phyloP scores from a whole-genome alignment of 2,888 invertebrate species.

The Calameuta pallipes region DNA sequence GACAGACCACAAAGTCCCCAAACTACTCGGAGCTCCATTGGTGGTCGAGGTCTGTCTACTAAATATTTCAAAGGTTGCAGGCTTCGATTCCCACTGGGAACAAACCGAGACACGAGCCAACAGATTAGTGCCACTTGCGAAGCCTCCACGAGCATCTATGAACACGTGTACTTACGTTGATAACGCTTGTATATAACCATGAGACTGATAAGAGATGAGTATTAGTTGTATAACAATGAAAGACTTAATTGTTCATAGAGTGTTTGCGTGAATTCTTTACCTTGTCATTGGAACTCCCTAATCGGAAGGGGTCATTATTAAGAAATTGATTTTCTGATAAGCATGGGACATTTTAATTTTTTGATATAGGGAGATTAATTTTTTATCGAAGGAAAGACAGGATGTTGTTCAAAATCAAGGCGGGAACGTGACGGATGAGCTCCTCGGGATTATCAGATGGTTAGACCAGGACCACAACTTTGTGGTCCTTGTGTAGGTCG shows the following conservation, averaged over 20 bases:
- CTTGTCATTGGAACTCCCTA: background rate
- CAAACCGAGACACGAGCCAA: constrained; percentile 20
- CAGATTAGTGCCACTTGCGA: constrained; percentile 24
- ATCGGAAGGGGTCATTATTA: background rate
- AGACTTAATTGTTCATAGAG: constrained; percentile 4
- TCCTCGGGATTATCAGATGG: constrained; percentile 27
- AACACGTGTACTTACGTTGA: background rate
- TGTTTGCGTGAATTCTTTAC: background rate
- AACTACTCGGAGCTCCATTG: constrained; percentile 20
- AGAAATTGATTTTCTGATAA: background rate
- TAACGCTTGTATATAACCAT: background rate
- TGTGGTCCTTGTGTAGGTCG: constrained; percentile 40
- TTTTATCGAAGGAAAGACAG: background rate
- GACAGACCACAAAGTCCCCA: constrained; percentile 25
- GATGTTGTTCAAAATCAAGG: background rate
- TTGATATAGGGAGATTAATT: background rate
- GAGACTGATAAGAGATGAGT: background rate
- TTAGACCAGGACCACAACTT: constrained; percentile 45
- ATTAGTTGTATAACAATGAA: background rate
- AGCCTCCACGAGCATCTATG: constrained; percentile 13
- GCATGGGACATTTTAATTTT: background rate
- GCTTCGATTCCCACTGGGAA: constrained; percentile 21
- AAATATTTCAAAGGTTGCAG: constrained; percentile 22
- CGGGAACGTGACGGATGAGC: background rate
- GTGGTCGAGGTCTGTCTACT: constrained; percentile 18